phyloP scores from a whole-genome alignment of 2,113 vertebrate genomes.

The Ranitomeya imitator region DNA sequence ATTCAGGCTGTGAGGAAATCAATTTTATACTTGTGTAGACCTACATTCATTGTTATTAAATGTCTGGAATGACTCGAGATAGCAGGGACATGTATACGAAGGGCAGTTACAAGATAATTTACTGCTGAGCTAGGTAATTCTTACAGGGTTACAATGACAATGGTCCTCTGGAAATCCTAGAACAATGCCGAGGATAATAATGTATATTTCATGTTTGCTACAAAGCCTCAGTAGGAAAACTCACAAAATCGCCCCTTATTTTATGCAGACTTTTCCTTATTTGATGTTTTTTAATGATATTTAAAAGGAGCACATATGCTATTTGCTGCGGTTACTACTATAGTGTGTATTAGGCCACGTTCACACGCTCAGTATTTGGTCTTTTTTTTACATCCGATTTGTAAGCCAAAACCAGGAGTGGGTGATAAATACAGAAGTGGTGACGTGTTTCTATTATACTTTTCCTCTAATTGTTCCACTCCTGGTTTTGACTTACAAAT shows the following conservation, averaged over 20 bases:
- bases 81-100: background rate
- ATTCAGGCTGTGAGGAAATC: conserved; percentile 34
- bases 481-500: too few species aligned
- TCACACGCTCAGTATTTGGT: too few species aligned
- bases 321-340: too few species aligned
- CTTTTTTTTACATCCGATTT: too few species aligned
- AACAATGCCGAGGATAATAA: background rate
- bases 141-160: background rate
- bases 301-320: too few species aligned
- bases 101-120: conserved; percentile 2
- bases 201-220: background rate
- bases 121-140: conserved; percentile 28
- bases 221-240: background rate
- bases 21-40: conserved; percentile 3
- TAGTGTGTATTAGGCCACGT: too few species aligned
- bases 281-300: background rate
- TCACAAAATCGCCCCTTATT: background rate
- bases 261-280: background rate
- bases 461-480: too few species aligned
- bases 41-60: conserved; percentile 24
- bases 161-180: background rate
- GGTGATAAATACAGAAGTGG: too few species aligned
- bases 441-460: too few species aligned
- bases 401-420: too few species aligned
- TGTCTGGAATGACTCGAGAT: background rate